Evolutionary conservation across 1,140 invertebrate genomes (phyloP).

Genomic region (Diabrotica undecimpunctata): DNA sequence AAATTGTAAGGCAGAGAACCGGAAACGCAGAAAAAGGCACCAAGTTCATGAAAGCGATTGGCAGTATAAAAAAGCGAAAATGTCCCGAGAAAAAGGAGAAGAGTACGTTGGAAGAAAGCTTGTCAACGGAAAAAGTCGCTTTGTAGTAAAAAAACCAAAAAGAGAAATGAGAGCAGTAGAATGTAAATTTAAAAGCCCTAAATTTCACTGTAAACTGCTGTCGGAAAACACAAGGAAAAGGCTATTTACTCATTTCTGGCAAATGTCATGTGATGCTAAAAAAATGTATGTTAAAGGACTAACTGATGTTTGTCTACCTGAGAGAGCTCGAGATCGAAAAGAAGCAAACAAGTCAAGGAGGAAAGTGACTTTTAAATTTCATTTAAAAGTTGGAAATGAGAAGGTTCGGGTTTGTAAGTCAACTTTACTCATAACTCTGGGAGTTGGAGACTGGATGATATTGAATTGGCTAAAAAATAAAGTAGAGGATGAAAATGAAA

Average conservation of each 20-base stretch:
- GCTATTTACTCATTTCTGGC: conserved; percentile 9
- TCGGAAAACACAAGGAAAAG: conserved; percentile 3
- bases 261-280: conserved; percentile 11
- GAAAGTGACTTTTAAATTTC: conserved; percentile 4
- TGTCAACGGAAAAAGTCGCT: not conserved
- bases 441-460: conserved; percentile 10
- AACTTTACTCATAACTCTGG: not conserved
- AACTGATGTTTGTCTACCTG: conserved; percentile 10
- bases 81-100: not conserved
- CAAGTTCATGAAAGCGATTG: conserved; percentile 2
- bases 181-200: too few species aligned
- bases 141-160: too few species aligned
- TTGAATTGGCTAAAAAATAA: conserved; percentile 8
- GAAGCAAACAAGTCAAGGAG: conserved; percentile 6
- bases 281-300: conserved; percentile 9
- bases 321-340: conserved; percentile 5
- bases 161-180: too few species aligned
- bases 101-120: conserved; percentile 6
- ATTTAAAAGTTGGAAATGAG: not conserved
- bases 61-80: conserved; percentile 4
- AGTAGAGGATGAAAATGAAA: not conserved
- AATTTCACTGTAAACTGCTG: conserved; percentile 4
- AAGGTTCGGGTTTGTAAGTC: not conserved
- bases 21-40: conserved; percentile 8
- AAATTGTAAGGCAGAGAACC: too few species aligned